Conservation (phyloP, 1,140 invertebrate species). For the Bombus ignitus region DNA sequence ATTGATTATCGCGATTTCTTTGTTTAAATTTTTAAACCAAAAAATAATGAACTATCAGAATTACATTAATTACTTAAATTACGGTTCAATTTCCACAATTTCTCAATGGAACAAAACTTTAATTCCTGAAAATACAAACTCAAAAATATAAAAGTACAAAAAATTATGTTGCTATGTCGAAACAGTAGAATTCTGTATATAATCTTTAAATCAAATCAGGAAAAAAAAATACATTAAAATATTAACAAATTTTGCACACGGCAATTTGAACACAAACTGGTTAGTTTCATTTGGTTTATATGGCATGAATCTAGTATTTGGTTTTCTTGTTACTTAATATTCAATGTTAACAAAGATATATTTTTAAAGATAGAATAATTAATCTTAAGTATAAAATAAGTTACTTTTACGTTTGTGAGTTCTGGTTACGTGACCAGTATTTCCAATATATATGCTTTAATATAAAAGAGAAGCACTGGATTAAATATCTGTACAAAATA, state of each 20-base stretch:
- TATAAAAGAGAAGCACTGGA: constrained; percentile 61
- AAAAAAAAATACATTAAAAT: constrained; percentile 25
- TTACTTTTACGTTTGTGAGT: constrained; percentile 59
- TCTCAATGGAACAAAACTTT: constrained; percentile 12
- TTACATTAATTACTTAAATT: constrained; percentile 31
- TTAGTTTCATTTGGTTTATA: constrained; percentile 80
- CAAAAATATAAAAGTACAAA: constrained; percentile 38
- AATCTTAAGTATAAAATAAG: constrained; percentile 72
- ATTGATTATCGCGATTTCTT: not conserved
- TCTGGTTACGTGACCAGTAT: constrained; percentile 55
- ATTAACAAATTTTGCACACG: constrained; percentile 46
- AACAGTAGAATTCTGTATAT: constrained; percentile 19
- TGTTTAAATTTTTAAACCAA: not conserved
- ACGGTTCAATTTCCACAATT: not conserved
- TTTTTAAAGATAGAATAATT: constrained; percentile 33
- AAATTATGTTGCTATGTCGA: constrained; percentile 25
- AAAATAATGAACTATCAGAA: constrained; percentile 1
- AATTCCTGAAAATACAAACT: constrained; percentile 6
- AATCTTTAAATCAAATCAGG: constrained; percentile 29
- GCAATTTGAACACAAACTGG: constrained; percentile 79
- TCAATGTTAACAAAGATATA: constrained; percentile 62
- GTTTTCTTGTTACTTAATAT: constrained; percentile 73
- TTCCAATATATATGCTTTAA: constrained; percentile 55
- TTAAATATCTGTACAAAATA: constrained; percentile 69
- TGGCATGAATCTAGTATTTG: constrained; percentile 81